These are phyloP conservation scores for Mormyrops boulengeri DNA, from an alignment of 2,797 vertebrate genomes.

Conservation along the genomic window DNA sequence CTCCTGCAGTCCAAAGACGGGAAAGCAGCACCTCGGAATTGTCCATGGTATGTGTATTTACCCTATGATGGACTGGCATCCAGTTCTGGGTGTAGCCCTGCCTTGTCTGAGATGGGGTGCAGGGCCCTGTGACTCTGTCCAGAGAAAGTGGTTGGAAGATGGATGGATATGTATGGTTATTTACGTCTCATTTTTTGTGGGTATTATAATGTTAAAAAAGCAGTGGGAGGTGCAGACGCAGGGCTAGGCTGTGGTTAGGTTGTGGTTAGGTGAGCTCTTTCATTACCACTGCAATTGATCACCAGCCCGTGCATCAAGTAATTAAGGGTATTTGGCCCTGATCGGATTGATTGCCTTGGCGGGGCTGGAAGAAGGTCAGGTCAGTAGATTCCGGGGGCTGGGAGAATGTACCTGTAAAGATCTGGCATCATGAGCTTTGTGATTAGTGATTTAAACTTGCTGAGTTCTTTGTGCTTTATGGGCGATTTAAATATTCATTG, in stretches of 20 bases:
- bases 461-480: neutral
- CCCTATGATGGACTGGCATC: neutral
- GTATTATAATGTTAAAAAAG: neutral
- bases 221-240: neutral
- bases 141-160: neutral
- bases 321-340: neutral
- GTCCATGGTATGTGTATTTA: neutral
- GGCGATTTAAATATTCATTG: neutral
- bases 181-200: neutral
- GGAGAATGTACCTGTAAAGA: neutral
- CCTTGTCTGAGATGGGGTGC: neutral
- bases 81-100: neutral
- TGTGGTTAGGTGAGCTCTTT: neutral
- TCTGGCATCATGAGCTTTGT: neutral
- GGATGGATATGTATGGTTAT: neutral
- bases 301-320: neutral
- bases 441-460: neutral
- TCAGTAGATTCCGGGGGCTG: neutral
- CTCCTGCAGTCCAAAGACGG: neutral
- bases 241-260: neutral
- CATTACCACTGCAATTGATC: neutral
- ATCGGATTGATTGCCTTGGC: neutral
- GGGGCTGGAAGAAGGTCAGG: neutral
- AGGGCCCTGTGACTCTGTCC: neutral
- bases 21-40: neutral